Base-by-base conservation (phyloP, 2,888 invertebrate species). In the Meloe dianella region DNA sequence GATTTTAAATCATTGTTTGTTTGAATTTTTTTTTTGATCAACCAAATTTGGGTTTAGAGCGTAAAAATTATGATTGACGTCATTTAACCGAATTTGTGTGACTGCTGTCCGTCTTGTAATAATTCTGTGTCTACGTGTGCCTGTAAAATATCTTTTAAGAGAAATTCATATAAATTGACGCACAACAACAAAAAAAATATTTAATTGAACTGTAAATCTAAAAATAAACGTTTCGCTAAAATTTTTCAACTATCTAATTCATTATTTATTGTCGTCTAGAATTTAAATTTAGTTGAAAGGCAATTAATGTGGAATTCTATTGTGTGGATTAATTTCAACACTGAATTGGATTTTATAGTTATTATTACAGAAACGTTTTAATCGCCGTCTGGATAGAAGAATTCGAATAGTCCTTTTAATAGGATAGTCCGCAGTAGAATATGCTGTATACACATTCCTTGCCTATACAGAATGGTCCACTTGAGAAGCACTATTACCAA, bases 141-240 rank as follows among this genome's bases (percentile, higher is more conserved):
- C 2, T 35, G 14, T 14, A 4, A 14, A 27, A 27, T 3, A 4
- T 27, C 27, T 35, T 35, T 35, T 35, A 32, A 17, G 20, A 20
- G 10, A 20, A 10, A 20, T 20, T 10, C 12, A 22, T 20, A 9
- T 20, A 9, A 20, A 22, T 20, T 47, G 47, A 47, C 47, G 47
- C 47, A 47, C 2, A 47, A 47, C 22, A 20, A 20, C 22, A 47
- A 1, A 47, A 47, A 47, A 10, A 47, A 47, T 8, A 47, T 47
- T 47, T 47, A 47, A 47, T 47, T 47, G 47, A 47, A 47, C 47
- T 20, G 20, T 47, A 47, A 47, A 47, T 47, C 20, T 47, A 47
- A 47, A 47, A 47, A 47, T 47, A 47, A 47, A 47, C 20, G 20
- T 20, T 47, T 41, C 8, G 41, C 17, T 10, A 9, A 22, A 47